A percentile compares a stretch with the other conserved stretches of the same genome.
phyloP scores from a whole-genome alignment of 37 sponge, comb jelly and placozoan species.

The Aphrocallistes beatrix region DNA sequence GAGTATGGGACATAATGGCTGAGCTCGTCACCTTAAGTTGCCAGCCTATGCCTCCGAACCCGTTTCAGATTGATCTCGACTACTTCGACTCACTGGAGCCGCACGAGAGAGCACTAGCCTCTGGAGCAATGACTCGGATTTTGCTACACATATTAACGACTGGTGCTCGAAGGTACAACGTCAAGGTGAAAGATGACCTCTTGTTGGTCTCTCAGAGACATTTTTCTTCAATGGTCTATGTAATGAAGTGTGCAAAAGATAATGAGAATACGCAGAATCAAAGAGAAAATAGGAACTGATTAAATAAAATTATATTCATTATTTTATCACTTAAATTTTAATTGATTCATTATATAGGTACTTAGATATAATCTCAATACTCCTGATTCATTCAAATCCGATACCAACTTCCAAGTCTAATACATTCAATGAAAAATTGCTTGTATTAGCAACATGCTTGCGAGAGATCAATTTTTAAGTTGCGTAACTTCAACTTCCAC shows the following conservation, averaged over 20 bases:
- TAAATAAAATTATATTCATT: no score
- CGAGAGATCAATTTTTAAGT: no score
- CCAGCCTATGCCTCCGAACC: conserved; percentile 70
- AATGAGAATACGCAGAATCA: not conserved
- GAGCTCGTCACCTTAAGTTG: conserved; percentile 68
- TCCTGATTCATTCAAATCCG: no score
- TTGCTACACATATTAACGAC: conserved; percentile 4
- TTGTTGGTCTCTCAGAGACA: conserved; percentile 33
- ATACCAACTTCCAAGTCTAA: no score
- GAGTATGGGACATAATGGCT: conserved; percentile 76
- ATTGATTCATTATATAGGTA: no score
- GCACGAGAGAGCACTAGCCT: conserved; percentile 50
- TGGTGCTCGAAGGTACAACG: not conserved
- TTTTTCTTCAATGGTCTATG: conserved; percentile 36
- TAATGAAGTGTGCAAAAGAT: not conserved
- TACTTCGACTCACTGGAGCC: conserved; percentile 57
- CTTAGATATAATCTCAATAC: no score
- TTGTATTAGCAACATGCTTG: no score
- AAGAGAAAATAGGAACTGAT: not conserved
- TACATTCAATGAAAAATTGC: no score
- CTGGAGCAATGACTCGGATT: conserved; percentile 56
- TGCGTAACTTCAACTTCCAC: no score
- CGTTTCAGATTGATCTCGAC: conserved; percentile 79
- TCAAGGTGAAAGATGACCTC: conserved; percentile 27
- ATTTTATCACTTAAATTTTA: no score